Evolutionary conservation across 1,140 invertebrate species (phyloP).

Genomic region (Danaus plexippus): DNA sequence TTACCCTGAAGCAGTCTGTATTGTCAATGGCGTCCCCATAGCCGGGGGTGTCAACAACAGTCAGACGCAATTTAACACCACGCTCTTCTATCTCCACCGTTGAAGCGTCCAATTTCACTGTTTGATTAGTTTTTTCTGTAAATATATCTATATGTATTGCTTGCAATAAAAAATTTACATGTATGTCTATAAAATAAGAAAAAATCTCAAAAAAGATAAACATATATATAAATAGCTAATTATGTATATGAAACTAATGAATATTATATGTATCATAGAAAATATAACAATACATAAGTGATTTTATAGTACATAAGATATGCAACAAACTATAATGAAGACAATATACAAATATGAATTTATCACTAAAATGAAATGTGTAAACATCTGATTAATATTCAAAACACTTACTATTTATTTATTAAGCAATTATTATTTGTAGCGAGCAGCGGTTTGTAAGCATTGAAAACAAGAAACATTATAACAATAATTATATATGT

Average conservation of each 20-base stretch:
- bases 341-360: too few species aligned
- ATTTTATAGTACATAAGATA: too few species aligned
- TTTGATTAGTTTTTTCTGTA: constrained; percentile 90
- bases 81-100: constrained; percentile 96
- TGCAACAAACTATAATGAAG: too few species aligned
- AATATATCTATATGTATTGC: constrained; percentile 9
- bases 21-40: constrained; percentile 99
- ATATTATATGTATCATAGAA: constrained; percentile 3
- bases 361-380: too few species aligned
- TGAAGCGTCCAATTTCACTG: constrained; percentile 90
- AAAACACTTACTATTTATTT: neutral
- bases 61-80: constrained; percentile 90
- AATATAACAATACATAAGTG: too few species aligned
- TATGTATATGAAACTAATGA: constrained; percentile 1
- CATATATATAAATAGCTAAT: too few species aligned
- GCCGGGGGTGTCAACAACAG: constrained; percentile 97
- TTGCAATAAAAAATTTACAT: constrained; percentile 4
- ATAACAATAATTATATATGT: neutral
- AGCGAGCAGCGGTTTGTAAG: too few species aligned
- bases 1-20: constrained; percentile 87
- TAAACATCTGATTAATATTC: neutral
- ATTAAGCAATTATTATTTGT: constrained; percentile 5
- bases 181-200: neutral
- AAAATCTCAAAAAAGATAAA: constrained; percentile 1
- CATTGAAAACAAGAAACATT: too few species aligned